Evolutionary conservation across 2,888 invertebrate species (phyloP), one percentile per base, ranked within the genome.

Genomic region (Thecophora atra): DNA sequence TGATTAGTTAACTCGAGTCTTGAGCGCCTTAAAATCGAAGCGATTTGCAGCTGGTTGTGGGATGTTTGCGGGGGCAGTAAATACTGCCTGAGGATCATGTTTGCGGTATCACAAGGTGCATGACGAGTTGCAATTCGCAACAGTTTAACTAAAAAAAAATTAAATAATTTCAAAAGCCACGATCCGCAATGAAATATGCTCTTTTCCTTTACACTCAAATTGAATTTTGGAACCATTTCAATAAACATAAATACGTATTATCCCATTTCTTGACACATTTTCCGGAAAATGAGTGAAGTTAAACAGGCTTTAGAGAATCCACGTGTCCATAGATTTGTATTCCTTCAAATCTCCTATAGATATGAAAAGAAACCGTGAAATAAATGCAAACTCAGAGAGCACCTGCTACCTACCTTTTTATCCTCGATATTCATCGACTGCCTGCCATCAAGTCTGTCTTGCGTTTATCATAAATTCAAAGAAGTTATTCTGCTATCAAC

Each of bases 1-100:
- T 74, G 72, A 72, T 73, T 64, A 63, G 60, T 69, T 60, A 15
- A 19, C 60, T 37, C 56, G 24, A 21, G 11, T 56, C 11, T 56
- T 11, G 21, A 56, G 56, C n/a, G n/a, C 28, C 52, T 28, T n/a
- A 19, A 51, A 51, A 30, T 66, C n/a, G 28, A 26, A 8, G 21
- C 5, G 7, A 24, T 51, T 52, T 51, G 52, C 7, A 28, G 30
- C 30, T 15, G 26, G 26, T 26, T 24, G 65, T 65, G 65, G 65
- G 65, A 65, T 19, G 19, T 24, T 56, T 52, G 70, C 28, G 65
- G 58, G 69, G 66, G 69, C 69, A 52, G 69, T 72, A 69, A 62
- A n/a, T n/a, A n/a, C n/a, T n/a, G n/a, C n/a, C n/a, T n/a, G n/a
- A n/a, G n/a, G n/a, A n/a, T n/a, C n/a, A 42, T 42, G 68, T 68